These are phyloP conservation scores for Andricus grossulariae DNA, from an alignment of 1,140 invertebrate genomes.

Conservation along the genomic window DNA sequence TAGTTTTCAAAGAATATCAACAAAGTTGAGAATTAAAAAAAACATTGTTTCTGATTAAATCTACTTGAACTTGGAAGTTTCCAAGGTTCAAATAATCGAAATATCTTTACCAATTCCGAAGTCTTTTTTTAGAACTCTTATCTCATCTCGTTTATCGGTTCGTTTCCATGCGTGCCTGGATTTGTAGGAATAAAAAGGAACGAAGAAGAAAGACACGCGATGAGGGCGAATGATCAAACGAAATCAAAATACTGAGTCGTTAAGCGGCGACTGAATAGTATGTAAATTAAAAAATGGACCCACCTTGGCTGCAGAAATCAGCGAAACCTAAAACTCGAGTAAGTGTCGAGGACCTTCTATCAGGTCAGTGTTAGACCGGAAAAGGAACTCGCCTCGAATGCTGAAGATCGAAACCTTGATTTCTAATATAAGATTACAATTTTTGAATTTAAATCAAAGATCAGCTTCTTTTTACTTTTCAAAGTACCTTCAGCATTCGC, in stretches of 20 bases:
- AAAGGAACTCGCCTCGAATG: slow-evolving; percentile 38
- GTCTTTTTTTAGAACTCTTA: background rate
- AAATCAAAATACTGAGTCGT: slow-evolving; percentile 34
- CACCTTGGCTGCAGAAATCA: slow-evolving; percentile 65
- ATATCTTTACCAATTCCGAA: background rate
- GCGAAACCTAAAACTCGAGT: slow-evolving; percentile 41
- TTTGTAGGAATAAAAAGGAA: background rate
- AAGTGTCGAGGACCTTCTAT: slow-evolving; percentile 56
- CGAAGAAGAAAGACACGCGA: background rate
- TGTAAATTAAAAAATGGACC: slow-evolving; percentile 67
- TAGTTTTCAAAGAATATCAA: background rate
- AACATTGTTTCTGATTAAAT: background rate
- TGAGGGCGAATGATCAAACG: background rate
- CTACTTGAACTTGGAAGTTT: no score
- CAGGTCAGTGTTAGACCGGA: slow-evolving; percentile 58
- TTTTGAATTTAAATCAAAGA: no score
- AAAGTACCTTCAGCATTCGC: slow-evolving; percentile 2
- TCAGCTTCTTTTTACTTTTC: background rate
- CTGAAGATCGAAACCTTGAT: slow-evolving; percentile 24
- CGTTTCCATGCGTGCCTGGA: background rate
- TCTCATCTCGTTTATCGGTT: background rate
- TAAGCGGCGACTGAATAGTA: slow-evolving; percentile 61
- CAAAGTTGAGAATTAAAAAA: background rate
- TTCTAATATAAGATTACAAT: no score
- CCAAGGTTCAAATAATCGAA: no score